Evolutionary conservation across 2,888 invertebrate genomes (phyloP).

Genomic region (Tetropium fuscum): DNA sequence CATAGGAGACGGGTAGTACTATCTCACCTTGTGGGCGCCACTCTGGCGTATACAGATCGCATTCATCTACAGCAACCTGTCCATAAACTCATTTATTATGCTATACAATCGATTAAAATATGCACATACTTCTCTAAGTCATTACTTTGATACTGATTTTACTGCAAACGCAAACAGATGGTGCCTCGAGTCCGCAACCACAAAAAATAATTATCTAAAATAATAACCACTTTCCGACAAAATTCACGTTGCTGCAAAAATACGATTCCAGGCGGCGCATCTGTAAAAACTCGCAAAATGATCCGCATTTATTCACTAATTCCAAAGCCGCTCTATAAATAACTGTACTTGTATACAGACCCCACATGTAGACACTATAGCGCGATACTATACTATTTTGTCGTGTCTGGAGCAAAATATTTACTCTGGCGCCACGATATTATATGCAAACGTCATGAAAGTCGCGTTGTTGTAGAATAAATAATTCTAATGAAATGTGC

Average conservation of each 20-base stretch:
- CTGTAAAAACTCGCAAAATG: background rate
- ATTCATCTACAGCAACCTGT: slow-evolving; percentile 59
- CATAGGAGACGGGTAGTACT: slow-evolving; percentile 24
- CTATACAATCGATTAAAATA: slow-evolving; percentile 50
- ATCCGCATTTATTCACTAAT: slow-evolving; percentile 45
- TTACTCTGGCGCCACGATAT: slow-evolving; percentile 57
- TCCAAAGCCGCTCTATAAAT: slow-evolving; percentile 37
- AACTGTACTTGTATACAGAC: slow-evolving; percentile 38
- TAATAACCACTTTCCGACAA: background rate
- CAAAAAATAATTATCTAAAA: slow-evolving; percentile 1
- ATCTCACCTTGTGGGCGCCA: slow-evolving; percentile 61
- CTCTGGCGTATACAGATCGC: slow-evolving; percentile 59
- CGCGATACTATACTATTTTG: slow-evolving; percentile 39
- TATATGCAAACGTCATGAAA: slow-evolving; percentile 54
- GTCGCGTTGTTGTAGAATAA: slow-evolving; percentile 22
- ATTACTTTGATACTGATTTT: slow-evolving; percentile 31
- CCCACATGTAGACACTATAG: slow-evolving; percentile 40
- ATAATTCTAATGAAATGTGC: slow-evolving; percentile 18
- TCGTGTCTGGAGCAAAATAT: slow-evolving; percentile 50
- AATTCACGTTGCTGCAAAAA: background rate
- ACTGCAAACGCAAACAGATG: slow-evolving; percentile 5
- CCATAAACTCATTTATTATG: slow-evolving; percentile 60
- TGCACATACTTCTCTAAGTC: slow-evolving; percentile 45
- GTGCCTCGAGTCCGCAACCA: background rate
- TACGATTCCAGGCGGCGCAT: background rate